A percentile compares a stretch with the other conserved stretches of the same genome.
phyloP scores from a whole-genome alignment of 1,140 invertebrate genomes.

The Cotesia vestalis region DNA sequence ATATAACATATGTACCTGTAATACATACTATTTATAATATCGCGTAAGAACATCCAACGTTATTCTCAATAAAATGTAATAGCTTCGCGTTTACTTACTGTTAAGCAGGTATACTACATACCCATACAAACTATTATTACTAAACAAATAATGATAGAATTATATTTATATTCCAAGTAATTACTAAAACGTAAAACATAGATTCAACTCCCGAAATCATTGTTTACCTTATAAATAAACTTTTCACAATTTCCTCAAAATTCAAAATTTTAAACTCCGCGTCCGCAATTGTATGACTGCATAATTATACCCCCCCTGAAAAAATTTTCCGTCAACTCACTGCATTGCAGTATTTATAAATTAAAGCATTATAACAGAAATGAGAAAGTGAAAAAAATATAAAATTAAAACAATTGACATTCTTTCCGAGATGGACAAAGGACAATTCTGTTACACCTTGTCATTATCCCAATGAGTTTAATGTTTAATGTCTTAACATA shows the following conservation, averaged over 20 bases:
- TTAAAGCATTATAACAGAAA: neutral
- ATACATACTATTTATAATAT: too few relatives aligned
- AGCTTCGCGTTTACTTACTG: too few relatives aligned
- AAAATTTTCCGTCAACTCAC: neutral
- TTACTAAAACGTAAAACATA: neutral
- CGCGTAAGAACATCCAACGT: too few relatives aligned
- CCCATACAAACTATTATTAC: too few relatives aligned
- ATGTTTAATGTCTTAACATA: neutral
- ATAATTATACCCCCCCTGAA: neutral
- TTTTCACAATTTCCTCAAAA: neutral
- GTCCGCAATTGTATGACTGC: neutral
- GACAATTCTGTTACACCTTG: constrained; percentile 25
- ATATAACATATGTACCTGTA: too few relatives aligned
- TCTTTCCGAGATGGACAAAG: constrained; percentile 31
- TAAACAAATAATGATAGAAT: too few relatives aligned
- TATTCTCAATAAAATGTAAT: too few relatives aligned
- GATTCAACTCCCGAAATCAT: neutral
- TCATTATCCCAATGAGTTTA: constrained; percentile 20
- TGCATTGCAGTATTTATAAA: too few relatives aligned
- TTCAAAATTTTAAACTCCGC: too few relatives aligned
- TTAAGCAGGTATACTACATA: too few relatives aligned
- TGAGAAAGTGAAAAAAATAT: constrained; percentile 15
- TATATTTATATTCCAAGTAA: too few relatives aligned
- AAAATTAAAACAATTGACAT: constrained; percentile 27
- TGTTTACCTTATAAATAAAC: neutral